These are phyloP conservation scores for Agriopis leucophaearia DNA, from an alignment of 2,888 invertebrate genomes.

Conservation along the genomic window DNA sequence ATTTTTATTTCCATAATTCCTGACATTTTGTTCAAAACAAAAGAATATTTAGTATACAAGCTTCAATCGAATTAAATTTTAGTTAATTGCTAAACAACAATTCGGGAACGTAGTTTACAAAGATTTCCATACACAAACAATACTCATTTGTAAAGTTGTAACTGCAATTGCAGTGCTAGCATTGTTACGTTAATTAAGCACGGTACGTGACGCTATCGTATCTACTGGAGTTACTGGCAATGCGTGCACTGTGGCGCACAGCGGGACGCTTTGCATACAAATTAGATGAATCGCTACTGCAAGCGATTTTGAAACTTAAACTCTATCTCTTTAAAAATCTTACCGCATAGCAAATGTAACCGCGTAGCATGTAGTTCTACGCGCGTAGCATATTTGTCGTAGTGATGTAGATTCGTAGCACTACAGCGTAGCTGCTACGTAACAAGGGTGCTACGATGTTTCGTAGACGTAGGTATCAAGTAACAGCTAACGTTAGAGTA, in stretches of 20 bases:
- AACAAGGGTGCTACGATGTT: too few species aligned
- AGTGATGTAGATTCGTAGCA: conserved; percentile 26
- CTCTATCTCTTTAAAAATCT: background rate
- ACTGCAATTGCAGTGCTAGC: conserved; percentile 20
- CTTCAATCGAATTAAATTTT: too few species aligned
- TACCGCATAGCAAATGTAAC: conserved; percentile 40
- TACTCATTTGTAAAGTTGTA: conserved; percentile 18
- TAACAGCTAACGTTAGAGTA: too few species aligned
- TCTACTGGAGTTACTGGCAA: conserved; percentile 23
- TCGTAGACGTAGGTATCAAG: too few species aligned
- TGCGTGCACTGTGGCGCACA: conserved; percentile 43
- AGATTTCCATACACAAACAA: conserved; percentile 5
- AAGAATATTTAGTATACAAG: too few species aligned
- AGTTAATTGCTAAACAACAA: background rate
- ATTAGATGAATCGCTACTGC: conserved; percentile 50
- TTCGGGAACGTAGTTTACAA: background rate
- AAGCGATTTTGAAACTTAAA: conserved; percentile 27
- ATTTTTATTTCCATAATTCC: too few species aligned
- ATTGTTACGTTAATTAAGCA: conserved; percentile 30
- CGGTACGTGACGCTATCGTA: conserved; percentile 26
- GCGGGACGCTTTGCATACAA: conserved; percentile 59
- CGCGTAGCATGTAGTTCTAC: conserved; percentile 24
- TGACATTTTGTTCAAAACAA: too few species aligned
- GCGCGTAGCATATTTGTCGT: conserved; percentile 6
- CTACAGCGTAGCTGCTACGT: conserved; percentile 13